phyloP scores from a whole-genome alignment of 2,797 vertebrate genomes.

The Neosalanx taihuensis region DNA sequence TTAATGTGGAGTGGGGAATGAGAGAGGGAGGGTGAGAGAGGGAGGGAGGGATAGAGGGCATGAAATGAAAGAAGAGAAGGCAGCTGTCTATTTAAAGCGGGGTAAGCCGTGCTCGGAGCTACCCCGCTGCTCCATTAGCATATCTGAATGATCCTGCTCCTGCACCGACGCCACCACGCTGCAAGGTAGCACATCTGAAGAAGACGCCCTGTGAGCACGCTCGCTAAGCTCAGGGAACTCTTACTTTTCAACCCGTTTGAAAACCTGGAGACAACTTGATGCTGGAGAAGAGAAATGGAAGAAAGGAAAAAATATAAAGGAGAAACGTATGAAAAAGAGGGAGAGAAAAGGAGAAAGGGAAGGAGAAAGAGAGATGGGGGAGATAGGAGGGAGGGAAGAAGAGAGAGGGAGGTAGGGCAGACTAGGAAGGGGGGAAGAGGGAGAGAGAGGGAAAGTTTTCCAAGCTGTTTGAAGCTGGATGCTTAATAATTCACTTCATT shows the following conservation, averaged over 20 bases:
- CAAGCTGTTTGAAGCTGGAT: slow-evolving; percentile 72
- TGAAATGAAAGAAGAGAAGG: slow-evolving; percentile 75
- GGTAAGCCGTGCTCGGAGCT: slow-evolving; percentile 76
- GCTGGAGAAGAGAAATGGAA: slow-evolving; percentile 76
- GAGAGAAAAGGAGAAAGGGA: slow-evolving; percentile 41
- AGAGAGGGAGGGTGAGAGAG: slow-evolving; percentile 60
- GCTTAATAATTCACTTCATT: slow-evolving; percentile 80
- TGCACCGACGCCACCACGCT: slow-evolving; percentile 73
- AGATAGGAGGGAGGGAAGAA: slow-evolving; percentile 30
- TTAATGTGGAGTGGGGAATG: slow-evolving; percentile 58
- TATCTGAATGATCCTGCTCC: slow-evolving; percentile 82
- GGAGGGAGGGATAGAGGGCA: slow-evolving; percentile 37
- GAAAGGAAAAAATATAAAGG: slow-evolving; percentile 46
- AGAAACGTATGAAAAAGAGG: slow-evolving; percentile 10
- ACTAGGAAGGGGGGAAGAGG: slow-evolving; percentile 37
- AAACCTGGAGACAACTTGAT: slow-evolving; percentile 77
- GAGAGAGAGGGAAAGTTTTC: slow-evolving; percentile 68
- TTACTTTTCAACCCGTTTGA: slow-evolving; percentile 76
- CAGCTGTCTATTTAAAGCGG: slow-evolving; percentile 80
- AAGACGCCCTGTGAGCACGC: slow-evolving; percentile 74
- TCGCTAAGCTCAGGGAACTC: slow-evolving; percentile 69
- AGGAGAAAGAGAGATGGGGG: slow-evolving; percentile 21
- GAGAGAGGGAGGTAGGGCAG: slow-evolving; percentile 71
- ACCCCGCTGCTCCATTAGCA: slow-evolving; percentile 83
- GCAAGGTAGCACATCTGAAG: slow-evolving; percentile 84